Evolutionary conservation across 2,113 vertebrate species (phyloP).

Genomic region (Peromyscus californicus): DNA sequence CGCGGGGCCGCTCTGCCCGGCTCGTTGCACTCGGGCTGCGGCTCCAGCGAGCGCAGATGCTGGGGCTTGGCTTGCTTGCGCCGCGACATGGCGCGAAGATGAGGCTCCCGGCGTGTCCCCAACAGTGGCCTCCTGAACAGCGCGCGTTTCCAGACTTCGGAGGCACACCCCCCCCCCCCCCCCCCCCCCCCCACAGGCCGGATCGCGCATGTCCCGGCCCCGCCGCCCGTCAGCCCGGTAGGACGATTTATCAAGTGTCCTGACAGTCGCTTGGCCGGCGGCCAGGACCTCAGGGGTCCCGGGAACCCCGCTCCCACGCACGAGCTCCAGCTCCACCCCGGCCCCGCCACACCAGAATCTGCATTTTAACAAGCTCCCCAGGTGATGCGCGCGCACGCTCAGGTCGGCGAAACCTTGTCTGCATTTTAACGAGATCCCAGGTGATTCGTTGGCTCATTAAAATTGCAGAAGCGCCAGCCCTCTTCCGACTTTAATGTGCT

Average conservation of each 20-base stretch:
- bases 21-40: slow-evolving; percentile 52
- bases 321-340: slow-evolving; percentile 57
- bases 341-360: slow-evolving; percentile 67
- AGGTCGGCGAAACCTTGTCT: slow-evolving; percentile 61
- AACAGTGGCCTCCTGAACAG: slow-evolving; percentile 89
- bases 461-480: slow-evolving; percentile 69
- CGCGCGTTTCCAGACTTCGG: slow-evolving; percentile 91
- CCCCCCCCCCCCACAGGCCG: slow-evolving; percentile 85
- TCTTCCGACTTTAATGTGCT: slow-evolving; percentile 51
- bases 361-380: slow-evolving; percentile 80
- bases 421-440: slow-evolving; percentile 82
- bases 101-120: slow-evolving; percentile 89
- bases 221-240: slow-evolving; percentile 96
- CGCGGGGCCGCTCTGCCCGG: neutral
- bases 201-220: slow-evolving; percentile 97
- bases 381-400: slow-evolving; percentile 62
- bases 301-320: slow-evolving; percentile 41
- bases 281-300: slow-evolving; percentile 94
- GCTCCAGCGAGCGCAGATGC: slow-evolving; percentile 94
- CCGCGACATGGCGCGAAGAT: slow-evolving; percentile 97
- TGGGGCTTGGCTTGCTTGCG: slow-evolving; percentile 98
- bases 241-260: slow-evolving; percentile 95
- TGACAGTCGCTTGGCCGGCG: slow-evolving; percentile 96
- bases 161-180: slow-evolving; percentile 88
- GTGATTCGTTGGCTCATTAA: slow-evolving; percentile 78